Evolutionary conservation across 1,140 invertebrate species (phyloP), one percentile per base, ranked within the genome.

Genomic region (Laodelphax striatellus): DNA sequence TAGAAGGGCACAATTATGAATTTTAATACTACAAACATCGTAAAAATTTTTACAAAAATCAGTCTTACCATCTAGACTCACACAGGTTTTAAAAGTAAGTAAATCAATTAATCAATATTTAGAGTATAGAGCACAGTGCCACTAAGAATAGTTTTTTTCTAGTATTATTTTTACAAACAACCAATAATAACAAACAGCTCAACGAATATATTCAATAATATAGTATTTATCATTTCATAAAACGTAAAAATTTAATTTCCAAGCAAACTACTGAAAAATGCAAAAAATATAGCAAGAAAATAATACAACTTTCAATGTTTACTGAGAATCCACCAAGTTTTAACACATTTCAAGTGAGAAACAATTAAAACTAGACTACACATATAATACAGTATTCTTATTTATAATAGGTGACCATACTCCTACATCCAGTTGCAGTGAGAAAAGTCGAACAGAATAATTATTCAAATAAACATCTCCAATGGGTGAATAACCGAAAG

Each of bases 361-460:
- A 50, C 16, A 50, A 50, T 19, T 19, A 50, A 50, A 50, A 50
- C 46, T 50, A 50, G 46, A 50, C 46, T 50, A 50, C 46, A 50
- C 46, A 50, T 50, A 50, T 50, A 50, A 50, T 50, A 50, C 46
- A 50, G 21, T 50, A 50, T 50, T 50, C 21, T 50, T 50, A 50
- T 50, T 50, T 50, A 50, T 46, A 46, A 46, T 50, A 50, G 24
- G 34, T 38, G 34, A 50, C 46, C 6, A 50, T 38, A 38, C 34
- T 38, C 34, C 34, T 38, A 38, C 34, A 38, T 38, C 34, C 34
- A 38, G 34, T 38, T 38, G 34, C 34, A 38, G 34, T 38, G 34
- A 38, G 34, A 9, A 38, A 38, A 38, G 34, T 38, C 34, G 11
- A 38, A 38, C 34, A 38, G 34, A 38, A 38, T 13, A 5, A 38